Percentiles rank a stretch among this genome's conserved stretches.
Conservation (phyloP, 2,113 vertebrate species). For the Cathartes aura region DNA sequence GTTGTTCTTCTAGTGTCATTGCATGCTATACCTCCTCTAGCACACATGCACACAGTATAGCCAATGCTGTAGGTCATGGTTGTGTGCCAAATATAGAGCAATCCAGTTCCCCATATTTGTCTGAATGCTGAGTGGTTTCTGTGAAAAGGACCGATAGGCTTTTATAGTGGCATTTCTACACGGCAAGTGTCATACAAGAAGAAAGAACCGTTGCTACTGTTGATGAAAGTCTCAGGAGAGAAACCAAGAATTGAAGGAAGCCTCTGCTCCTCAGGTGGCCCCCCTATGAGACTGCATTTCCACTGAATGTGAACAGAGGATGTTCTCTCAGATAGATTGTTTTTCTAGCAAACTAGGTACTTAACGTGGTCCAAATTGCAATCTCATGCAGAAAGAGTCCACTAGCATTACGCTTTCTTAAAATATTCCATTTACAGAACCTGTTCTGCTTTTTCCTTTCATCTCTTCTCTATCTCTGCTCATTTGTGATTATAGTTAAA, state of each 20-base stretch:
- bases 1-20: background rate
- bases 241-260: background rate
- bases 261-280: background rate
- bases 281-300: background rate
- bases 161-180: background rate
- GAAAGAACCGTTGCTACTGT: fast-evolving
- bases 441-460: background rate
- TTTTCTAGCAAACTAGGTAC: background rate
- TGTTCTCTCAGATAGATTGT: background rate
- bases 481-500: background rate
- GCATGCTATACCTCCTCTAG: background rate
- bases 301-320: background rate
- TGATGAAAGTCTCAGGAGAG: background rate
- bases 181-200: background rate
- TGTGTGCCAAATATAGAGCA: background rate
- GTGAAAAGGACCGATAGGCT: background rate
- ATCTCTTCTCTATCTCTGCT: background rate
- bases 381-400: background rate
- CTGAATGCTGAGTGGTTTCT: background rate
- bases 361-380: background rate
- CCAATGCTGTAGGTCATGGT: background rate
- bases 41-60: background rate
- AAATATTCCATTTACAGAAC: background rate
- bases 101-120: background rate
- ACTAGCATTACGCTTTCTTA: background rate